Conservation (phyloP, 1,140 invertebrate species). For the Artemia franciscana region DNA sequence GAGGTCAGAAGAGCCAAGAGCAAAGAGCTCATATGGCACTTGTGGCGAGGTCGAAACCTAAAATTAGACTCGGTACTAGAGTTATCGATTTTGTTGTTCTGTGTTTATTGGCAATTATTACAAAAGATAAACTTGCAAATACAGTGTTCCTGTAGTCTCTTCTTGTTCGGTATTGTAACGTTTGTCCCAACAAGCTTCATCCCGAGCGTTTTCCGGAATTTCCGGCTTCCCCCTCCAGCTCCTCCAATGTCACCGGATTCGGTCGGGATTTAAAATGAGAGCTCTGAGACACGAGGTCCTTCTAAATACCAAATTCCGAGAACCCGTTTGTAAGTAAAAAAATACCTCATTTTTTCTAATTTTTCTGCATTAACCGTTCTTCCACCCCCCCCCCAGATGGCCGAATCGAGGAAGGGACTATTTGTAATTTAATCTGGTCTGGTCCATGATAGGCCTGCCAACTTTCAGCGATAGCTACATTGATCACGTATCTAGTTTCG, state of each 20-base stretch:
- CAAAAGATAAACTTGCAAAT: too few relatives aligned
- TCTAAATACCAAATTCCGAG: background rate
- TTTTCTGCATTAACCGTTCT: background rate
- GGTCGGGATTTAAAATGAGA: background rate
- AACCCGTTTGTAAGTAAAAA: background rate
- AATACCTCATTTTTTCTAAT: background rate
- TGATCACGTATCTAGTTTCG: too few relatives aligned
- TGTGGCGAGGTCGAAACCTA: too few relatives aligned
- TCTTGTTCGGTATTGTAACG: too few relatives aligned
- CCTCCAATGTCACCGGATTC: background rate
- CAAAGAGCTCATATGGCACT: too few relatives aligned
- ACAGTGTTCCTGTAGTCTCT: too few relatives aligned
- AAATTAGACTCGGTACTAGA: too few relatives aligned
- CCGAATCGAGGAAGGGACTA: background rate
- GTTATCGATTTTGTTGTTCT: too few relatives aligned
- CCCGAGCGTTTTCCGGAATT: too few relatives aligned
- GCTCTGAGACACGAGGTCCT: background rate
- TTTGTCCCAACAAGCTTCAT: background rate
- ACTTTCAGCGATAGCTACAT: too few relatives aligned
- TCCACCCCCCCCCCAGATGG: background rate
- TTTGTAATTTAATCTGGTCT: background rate
- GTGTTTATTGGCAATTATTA: too few relatives aligned
- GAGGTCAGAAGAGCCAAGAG: too few relatives aligned
- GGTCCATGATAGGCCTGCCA: background rate
- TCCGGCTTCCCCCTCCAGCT: background rate